phyloP scores from a whole-genome alignment of 2,888 invertebrate species.

The Dilophus febrilis region DNA sequence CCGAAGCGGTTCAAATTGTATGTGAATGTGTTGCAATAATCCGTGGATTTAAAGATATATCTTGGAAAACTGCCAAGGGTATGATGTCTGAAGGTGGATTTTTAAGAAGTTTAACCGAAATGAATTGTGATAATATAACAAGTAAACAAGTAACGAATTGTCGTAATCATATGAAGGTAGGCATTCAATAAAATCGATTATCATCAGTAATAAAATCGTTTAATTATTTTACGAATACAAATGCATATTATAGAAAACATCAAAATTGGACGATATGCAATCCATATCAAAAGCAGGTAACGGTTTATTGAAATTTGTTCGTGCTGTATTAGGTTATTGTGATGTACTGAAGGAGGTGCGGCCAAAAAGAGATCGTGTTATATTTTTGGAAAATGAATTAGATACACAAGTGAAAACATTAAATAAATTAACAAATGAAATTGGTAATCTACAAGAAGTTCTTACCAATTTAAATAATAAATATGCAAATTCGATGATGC shows the following conservation, averaged over 20 bases:
- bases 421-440: conserved; percentile 58
- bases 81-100: conserved; percentile 89
- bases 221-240: too few relatives aligned
- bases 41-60: conserved; percentile 64
- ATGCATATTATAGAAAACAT: conserved; percentile 30
- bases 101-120: conserved; percentile 58
- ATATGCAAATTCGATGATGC: conserved; percentile 59
- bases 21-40: conserved; percentile 82
- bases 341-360: conserved; percentile 72
- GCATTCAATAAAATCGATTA: background rate
- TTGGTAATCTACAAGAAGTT: conserved; percentile 50
- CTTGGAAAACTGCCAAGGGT: conserved; percentile 79
- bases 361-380: conserved; percentile 70
- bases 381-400: conserved; percentile 56
- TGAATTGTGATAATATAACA: conserved; percentile 68
- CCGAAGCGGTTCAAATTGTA: conserved; percentile 74
- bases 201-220: background rate
- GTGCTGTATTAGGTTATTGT: conserved; percentile 79
- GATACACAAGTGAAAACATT: conserved; percentile 40
- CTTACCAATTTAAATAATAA: conserved; percentile 50
- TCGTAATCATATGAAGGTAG: conserved; percentile 51
- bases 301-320: conserved; percentile 69
- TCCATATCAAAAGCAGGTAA: conserved; percentile 71
- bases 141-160: conserved; percentile 51
- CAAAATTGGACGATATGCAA: conserved; percentile 68